Evolutionary conservation across 2,113 vertebrate species (phyloP).

Genomic region (Mixornis gularis): DNA sequence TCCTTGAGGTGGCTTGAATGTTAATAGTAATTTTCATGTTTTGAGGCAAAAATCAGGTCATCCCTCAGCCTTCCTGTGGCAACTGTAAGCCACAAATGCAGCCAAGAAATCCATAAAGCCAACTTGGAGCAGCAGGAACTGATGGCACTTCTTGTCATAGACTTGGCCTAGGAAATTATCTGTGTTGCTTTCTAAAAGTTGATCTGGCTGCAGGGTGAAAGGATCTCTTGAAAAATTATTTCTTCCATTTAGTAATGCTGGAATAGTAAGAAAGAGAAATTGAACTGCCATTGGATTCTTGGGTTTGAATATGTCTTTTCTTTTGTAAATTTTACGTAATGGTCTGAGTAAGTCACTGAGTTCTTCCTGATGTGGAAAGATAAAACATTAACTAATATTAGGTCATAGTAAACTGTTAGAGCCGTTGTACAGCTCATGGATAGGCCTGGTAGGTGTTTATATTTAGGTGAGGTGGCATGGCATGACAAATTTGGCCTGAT

Average conservation of each 20-base stretch:
- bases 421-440: background rate
- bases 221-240: background rate
- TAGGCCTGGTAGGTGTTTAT: background rate
- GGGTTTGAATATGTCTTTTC: background rate
- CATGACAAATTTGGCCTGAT: background rate
- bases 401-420: fast-evolving
- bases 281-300: background rate
- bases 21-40: background rate
- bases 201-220: background rate
- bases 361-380: background rate
- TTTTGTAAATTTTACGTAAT: background rate
- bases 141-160: background rate
- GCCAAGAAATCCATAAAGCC: background rate
- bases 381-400: background rate
- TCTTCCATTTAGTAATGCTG: background rate
- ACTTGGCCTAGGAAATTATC: background rate
- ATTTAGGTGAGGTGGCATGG: background rate
- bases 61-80: background rate
- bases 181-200: background rate
- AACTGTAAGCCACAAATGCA: background rate
- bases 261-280: background rate
- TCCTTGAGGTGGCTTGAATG: background rate
- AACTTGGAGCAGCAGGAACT: background rate
- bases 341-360: background rate
- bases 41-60: background rate